These are phyloP conservation scores for Stenodera caucasica DNA, from an alignment of 2,888 invertebrate species.

Conservation along the genomic window DNA sequence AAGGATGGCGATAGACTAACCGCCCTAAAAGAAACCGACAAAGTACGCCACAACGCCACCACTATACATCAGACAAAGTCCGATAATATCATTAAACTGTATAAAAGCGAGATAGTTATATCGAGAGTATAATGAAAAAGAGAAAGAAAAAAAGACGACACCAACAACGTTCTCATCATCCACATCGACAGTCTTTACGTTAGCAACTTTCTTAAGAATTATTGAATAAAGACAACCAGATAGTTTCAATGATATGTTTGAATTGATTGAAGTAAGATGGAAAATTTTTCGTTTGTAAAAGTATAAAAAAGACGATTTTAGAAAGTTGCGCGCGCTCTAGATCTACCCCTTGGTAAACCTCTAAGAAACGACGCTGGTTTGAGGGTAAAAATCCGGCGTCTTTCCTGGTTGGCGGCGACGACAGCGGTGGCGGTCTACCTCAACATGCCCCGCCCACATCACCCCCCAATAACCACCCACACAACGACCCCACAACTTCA, in stretches of 20 bases:
- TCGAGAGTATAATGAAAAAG: not conserved
- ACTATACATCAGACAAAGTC: constrained; percentile 6
- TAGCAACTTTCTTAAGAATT: constrained; percentile 36
- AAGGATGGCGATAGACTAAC: not conserved
- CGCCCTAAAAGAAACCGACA: constrained; percentile 7
- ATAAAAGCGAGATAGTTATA: not conserved
- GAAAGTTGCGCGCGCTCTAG: constrained; percentile 51
- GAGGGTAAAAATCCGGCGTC: constrained; percentile 59
- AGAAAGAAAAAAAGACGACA: not conserved
- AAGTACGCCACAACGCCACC: constrained; percentile 7
- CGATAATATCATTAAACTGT: constrained; percentile 1
- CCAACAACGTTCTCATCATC: constrained; percentile 8
- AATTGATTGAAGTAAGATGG: too few relatives aligned
- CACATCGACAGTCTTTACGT: constrained; percentile 18
- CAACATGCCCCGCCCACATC: constrained; percentile 57
- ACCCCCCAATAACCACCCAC: constrained; percentile 45
- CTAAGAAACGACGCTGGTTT: constrained; percentile 59
- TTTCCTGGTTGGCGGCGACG: constrained; percentile 59
- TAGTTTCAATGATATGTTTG: too few relatives aligned
- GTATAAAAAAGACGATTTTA: constrained; percentile 49
- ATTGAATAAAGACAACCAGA: constrained; percentile 29
- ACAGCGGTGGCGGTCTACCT: constrained; percentile 58
- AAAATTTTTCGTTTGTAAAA: too few relatives aligned
- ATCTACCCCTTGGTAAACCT: constrained; percentile 56
- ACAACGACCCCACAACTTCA: constrained; percentile 47